phyloP scores from a whole-genome alignment of 2,113 vertebrate genomes.

The Ciconia maguari region DNA sequence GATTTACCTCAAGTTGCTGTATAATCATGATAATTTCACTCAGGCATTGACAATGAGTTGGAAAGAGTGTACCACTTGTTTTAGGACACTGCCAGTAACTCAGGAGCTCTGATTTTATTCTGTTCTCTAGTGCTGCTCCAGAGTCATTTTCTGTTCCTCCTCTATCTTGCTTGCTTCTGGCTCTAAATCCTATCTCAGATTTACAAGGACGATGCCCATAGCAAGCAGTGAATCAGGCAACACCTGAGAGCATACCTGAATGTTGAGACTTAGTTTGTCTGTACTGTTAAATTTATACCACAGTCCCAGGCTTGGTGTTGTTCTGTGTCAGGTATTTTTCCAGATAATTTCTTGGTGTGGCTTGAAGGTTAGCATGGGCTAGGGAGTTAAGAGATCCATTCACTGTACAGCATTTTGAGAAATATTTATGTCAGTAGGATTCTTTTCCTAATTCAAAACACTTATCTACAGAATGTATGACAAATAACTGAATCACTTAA shows the following conservation, averaged over 20 bases:
- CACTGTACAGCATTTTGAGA: not conserved
- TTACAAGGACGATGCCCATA: not conserved
- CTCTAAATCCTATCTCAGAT: not conserved
- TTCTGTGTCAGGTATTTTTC: not conserved
- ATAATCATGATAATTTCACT: not conserved
- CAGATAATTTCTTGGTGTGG: not conserved
- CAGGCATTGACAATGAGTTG: not conserved
- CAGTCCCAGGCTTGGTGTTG: not conserved
- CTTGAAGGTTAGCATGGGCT: not conserved
- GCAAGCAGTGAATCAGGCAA: not conserved
- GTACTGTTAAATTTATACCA: not conserved
- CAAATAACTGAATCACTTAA: not conserved
- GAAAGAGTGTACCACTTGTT: not conserved
- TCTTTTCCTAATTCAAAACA: not conserved
- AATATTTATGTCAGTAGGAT: not conserved
- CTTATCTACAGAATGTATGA: not conserved
- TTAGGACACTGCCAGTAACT: not conserved
- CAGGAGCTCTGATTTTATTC: not conserved
- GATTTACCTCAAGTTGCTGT: not conserved
- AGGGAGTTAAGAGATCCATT: not conserved
- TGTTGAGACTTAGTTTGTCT: not conserved
- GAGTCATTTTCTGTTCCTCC: not conserved
- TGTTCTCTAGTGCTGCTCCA: not conserved
- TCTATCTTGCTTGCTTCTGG: not conserved
- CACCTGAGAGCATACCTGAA: not conserved